These are phyloP conservation scores for Ochlodes sylvanus DNA, from an alignment of 2,888 invertebrate genomes.

Conservation along the genomic window DNA sequence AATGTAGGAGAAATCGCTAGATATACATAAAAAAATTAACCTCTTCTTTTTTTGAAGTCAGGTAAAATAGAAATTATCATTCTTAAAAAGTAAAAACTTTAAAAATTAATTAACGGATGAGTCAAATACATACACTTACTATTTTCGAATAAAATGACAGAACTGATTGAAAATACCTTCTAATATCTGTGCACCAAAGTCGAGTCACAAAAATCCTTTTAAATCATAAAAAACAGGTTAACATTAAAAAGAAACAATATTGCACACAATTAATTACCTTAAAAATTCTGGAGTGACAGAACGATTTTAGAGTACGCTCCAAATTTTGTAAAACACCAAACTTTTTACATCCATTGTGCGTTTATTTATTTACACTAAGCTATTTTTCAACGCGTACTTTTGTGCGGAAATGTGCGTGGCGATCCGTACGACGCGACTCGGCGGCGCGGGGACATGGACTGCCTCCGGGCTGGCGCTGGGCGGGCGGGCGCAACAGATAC, in stretches of 20 bases:
- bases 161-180: too few species aligned
- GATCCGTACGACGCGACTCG: conserved; percentile 48
- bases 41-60: too few species aligned
- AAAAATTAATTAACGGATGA: too few species aligned
- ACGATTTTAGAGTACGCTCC: conserved; percentile 17
- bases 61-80: too few species aligned
- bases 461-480: conserved; percentile 53
- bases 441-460: conserved; percentile 52
- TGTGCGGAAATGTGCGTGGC: conserved; percentile 60
- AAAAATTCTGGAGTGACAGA: conserved; percentile 18
- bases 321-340: conserved; percentile 37
- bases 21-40: too few species aligned
- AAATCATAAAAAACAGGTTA: too few species aligned
- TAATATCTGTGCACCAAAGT: neutral
- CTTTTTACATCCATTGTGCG: conserved; percentile 47
- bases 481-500: conserved; percentile 80
- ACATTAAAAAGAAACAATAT: neutral
- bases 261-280: conserved; percentile 22
- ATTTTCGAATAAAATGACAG: too few species aligned
- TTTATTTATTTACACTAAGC: conserved; percentile 50
- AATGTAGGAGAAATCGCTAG: too few species aligned
- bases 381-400: conserved; percentile 63
- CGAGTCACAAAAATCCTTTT: neutral
- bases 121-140: too few species aligned
- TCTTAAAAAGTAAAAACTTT: too few species aligned